These are phyloP conservation scores for Hypothenemus hampei DNA, from an alignment of 1,140 invertebrate genomes.

Conservation along the genomic window DNA sequence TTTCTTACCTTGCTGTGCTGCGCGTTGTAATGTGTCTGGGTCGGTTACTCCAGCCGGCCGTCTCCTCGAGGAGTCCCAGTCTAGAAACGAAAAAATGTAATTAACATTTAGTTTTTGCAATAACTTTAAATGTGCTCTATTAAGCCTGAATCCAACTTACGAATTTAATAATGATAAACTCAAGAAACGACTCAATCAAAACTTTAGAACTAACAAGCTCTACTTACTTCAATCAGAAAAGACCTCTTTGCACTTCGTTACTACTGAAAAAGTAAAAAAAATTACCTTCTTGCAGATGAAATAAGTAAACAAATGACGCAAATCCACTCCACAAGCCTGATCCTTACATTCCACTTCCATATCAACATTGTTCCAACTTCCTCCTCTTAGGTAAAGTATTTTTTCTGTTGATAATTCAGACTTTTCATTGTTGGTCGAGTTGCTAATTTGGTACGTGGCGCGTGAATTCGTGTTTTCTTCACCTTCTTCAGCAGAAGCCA, in stretches of 20 bases:
- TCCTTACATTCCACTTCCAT: conserved; percentile 43
- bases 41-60: conserved; percentile 14
- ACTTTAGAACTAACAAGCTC: too few species aligned
- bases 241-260: too few species aligned
- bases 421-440: conserved; percentile 38
- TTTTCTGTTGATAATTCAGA: conserved; percentile 39
- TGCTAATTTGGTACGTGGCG: conserved; percentile 26
- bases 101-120: too few species aligned
- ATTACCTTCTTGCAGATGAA: too few species aligned
- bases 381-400: conserved; percentile 49
- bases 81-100: conserved; percentile 38
- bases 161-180: too few species aligned
- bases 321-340: too few species aligned
- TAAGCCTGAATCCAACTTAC: too few species aligned
- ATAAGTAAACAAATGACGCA: too few species aligned
- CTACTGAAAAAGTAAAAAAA: too few species aligned
- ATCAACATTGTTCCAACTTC: conserved; percentile 40
- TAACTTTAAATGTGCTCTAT: too few species aligned
- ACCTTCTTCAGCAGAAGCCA: conserved; percentile 50
- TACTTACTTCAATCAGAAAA: too few species aligned
- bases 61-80: conserved; percentile 40
- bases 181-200: too few species aligned
- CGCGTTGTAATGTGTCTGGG: conserved; percentile 29
- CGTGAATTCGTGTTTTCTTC: not conserved
- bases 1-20: conserved; percentile 40